phyloP scores from a whole-genome alignment of 2,888 invertebrate genomes.

The Aspidapion aeneum region DNA sequence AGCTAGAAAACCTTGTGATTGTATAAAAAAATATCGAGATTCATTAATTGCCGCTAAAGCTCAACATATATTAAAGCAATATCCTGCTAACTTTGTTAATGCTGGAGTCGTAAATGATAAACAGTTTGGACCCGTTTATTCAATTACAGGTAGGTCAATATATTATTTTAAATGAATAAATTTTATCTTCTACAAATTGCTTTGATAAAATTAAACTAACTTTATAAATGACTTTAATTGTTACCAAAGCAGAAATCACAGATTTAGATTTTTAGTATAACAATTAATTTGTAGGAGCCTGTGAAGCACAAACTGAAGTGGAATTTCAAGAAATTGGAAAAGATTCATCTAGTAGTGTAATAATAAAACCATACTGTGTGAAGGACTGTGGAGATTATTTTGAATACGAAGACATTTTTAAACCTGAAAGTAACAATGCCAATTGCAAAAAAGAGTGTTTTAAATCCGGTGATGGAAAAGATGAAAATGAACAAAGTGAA shows the following conservation, averaged over 20 bases:
- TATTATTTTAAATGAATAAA: too few relatives aligned
- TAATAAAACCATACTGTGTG: conserved; percentile 17
- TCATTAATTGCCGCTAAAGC: conserved; percentile 9
- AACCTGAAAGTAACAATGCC: neutral
- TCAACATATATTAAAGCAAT: conserved; percentile 14
- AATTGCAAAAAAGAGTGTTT: neutral
- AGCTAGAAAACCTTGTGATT: conserved; percentile 18
- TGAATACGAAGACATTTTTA: conserved; percentile 8
- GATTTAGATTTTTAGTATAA: too few relatives aligned
- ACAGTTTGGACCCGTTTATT: conserved; percentile 14
- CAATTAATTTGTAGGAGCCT: too few relatives aligned
- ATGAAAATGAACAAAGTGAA: conserved; percentile 1
- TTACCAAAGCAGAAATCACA: too few relatives aligned
- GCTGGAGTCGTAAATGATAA: conserved; percentile 11
- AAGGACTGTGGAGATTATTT: conserved; percentile 12
- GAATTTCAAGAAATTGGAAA: too few relatives aligned
- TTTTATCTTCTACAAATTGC: too few relatives aligned
- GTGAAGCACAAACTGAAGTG: too few relatives aligned
- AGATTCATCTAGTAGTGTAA: too few relatives aligned
- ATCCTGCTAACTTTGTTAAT: conserved; percentile 12
- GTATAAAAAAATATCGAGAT: conserved; percentile 12
- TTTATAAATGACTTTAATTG: too few relatives aligned
- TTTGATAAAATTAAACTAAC: too few relatives aligned
- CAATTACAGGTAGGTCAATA: conserved; percentile 6
- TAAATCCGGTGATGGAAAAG: neutral